phyloP scores from a whole-genome alignment of 2,888 invertebrate species.

The Parnassius mnemosyne region DNA sequence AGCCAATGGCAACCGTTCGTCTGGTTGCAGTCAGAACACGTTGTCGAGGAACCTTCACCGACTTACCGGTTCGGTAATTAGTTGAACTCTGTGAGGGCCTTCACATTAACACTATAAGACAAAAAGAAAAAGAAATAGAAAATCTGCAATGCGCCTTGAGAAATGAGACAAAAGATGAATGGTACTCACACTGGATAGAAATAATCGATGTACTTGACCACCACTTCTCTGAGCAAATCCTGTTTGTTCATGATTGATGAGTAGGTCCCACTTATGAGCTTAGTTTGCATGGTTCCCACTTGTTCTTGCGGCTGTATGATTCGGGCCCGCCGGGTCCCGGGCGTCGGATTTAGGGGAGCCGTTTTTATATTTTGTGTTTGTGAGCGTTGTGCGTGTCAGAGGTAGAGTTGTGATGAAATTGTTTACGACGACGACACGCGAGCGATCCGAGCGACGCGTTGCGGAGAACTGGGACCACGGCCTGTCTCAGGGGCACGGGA shows the following conservation, averaged over 20 bases:
- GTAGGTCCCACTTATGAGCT: constrained; percentile 82
- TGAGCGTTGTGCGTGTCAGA: constrained; percentile 58
- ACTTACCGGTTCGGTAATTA: constrained; percentile 71
- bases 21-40: constrained; percentile 62
- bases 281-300: constrained; percentile 77
- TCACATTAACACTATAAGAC: constrained; percentile 44
- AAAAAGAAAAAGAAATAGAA: constrained; percentile 27
- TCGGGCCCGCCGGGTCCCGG: constrained; percentile 62
- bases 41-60: constrained; percentile 74
- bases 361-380: constrained; percentile 53
- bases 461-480: constrained; percentile 75
- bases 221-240: constrained; percentile 84
- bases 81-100: constrained; percentile 59
- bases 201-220: constrained; percentile 86
- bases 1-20: constrained; percentile 59
- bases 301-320: constrained; percentile 49
- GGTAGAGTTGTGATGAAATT: constrained; percentile 51
- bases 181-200: constrained; percentile 85
- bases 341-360: constrained; percentile 57
- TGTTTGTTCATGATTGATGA: constrained; percentile 84
- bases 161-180: constrained; percentile 32
- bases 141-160: constrained; percentile 61
- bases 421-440: constrained; percentile 52
- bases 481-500: constrained; percentile 59
- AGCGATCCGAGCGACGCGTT: constrained; percentile 75